Conservation (phyloP, 2,113 vertebrate genomes). For the Beaufortia kweichowensis region DNA sequence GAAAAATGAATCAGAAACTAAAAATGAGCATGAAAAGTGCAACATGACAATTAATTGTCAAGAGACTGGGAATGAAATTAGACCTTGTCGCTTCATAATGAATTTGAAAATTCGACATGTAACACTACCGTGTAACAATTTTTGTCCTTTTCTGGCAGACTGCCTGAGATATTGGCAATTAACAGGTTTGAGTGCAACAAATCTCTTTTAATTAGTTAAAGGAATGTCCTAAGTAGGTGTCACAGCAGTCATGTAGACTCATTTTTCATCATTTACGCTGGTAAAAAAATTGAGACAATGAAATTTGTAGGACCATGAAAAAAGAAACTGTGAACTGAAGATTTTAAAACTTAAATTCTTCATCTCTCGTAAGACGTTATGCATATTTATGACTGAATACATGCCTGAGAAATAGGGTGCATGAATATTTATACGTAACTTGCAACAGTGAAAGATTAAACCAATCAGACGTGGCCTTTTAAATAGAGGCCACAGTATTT, state of each 20-base stretch:
- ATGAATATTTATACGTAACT: conserved; percentile 33
- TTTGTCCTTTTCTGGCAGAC: conserved; percentile 7
- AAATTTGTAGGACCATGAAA: background rate
- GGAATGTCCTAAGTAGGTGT: conserved; percentile 40
- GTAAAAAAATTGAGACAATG: conserved; percentile 12
- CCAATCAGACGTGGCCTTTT: background rate
- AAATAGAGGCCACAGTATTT: conserved; percentile 12
- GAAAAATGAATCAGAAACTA: conserved; percentile 30
- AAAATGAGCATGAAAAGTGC: conserved; percentile 33
- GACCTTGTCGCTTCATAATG: background rate
- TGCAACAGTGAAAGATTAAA: conserved; percentile 17
- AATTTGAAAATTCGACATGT: conserved; percentile 29
- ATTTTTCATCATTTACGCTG: conserved; percentile 36
- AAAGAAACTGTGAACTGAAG: too few relatives aligned
- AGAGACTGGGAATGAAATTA: conserved; percentile 25
- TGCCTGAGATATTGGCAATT: conserved; percentile 56
- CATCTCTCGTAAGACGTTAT: background rate
- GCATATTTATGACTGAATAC: conserved; percentile 27
- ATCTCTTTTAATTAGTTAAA: conserved; percentile 55
- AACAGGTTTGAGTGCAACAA: conserved; percentile 50
- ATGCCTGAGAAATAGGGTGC: conserved; percentile 6
- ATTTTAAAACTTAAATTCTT: too few relatives aligned
- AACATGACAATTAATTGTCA: conserved; percentile 52
- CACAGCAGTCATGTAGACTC: conserved; percentile 36
- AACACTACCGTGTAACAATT: conserved; percentile 41